phyloP scores from a whole-genome alignment of 2,797 vertebrate species.

The Gadopsis marmoratus region DNA sequence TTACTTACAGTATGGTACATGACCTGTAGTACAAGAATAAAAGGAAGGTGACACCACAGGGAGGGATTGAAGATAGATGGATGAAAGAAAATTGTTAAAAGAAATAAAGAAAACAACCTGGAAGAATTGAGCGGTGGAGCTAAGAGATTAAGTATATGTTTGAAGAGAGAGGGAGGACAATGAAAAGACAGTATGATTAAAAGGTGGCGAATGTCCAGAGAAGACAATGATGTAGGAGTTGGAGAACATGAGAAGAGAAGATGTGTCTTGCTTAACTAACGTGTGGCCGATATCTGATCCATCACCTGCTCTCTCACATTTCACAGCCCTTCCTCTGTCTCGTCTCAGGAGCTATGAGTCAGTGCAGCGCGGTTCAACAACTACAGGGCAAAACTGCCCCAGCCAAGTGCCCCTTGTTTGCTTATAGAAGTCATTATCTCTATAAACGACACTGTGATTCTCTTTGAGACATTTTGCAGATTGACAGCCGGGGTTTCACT shows the following conservation, averaged over 20 bases:
- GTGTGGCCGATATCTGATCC: slow-evolving; percentile 68
- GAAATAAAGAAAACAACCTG: slow-evolving; percentile 37
- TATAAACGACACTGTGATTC: slow-evolving; percentile 10
- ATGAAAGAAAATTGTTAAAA: slow-evolving; percentile 33
- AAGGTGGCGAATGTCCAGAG: slow-evolving; percentile 34
- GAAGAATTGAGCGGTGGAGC: slow-evolving; percentile 16
- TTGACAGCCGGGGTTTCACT: slow-evolving; percentile 15
- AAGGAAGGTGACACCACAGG: slow-evolving; percentile 31
- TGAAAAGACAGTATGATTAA: slow-evolving; percentile 34
- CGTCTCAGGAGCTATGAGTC: slow-evolving; percentile 47
- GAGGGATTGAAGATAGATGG: slow-evolving; percentile 10
- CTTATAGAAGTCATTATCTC: slow-evolving; percentile 14
- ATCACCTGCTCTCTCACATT: slow-evolving; percentile 54
- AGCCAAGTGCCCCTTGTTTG: slow-evolving; percentile 16
- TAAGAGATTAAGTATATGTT: slow-evolving; percentile 18
- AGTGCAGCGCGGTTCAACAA: slow-evolving; percentile 33
- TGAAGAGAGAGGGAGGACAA: slow-evolving; percentile 27
- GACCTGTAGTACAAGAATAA: slow-evolving; percentile 25
- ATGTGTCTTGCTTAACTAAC: slow-evolving; percentile 59
- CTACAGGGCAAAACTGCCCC: neutral
- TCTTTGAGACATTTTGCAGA: slow-evolving; percentile 14
- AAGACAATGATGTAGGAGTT: slow-evolving; percentile 47
- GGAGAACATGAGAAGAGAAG: slow-evolving; percentile 62
- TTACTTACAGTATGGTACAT: neutral
- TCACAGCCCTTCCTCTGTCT: slow-evolving; percentile 39